Evolutionary conservation across 2,888 invertebrate genomes (phyloP).

Genomic region (Troides helena): DNA sequence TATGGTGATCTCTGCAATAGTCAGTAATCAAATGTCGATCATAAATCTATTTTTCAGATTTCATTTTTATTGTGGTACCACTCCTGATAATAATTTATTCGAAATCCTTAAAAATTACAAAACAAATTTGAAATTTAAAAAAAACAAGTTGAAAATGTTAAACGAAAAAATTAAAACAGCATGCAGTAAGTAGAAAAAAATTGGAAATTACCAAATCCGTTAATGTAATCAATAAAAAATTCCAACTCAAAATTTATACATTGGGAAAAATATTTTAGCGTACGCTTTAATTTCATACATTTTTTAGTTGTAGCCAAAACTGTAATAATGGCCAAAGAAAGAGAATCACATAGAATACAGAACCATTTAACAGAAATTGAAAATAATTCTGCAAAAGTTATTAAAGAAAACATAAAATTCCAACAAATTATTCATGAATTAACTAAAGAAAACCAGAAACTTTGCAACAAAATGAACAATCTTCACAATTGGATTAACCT

Average conservation of each 20-base stretch:
- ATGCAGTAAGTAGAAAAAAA: constrained; percentile 47
- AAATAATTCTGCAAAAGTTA: constrained; percentile 44
- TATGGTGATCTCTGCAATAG: too few species aligned
- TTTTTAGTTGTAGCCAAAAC: constrained; percentile 53
- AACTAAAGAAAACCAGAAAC: constrained; percentile 41
- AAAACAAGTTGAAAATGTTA: constrained; percentile 45
- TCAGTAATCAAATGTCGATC: background rate
- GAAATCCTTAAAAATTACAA: constrained; percentile 44
- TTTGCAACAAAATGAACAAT: constrained; percentile 44
- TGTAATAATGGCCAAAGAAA: constrained; percentile 47
- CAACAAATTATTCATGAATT: constrained; percentile 40
- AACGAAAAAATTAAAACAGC: constrained; percentile 49
- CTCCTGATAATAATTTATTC: constrained; percentile 35
- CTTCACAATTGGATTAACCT: constrained; percentile 48
- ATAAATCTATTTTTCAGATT: constrained; percentile 38
- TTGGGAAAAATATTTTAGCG: background rate
- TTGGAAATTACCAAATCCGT: too few species aligned
- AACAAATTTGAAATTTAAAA: constrained; percentile 43
- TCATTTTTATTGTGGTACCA: constrained; percentile 29
- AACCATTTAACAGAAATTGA: constrained; percentile 41
- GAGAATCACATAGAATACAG: constrained; percentile 42
- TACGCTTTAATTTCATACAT: background rate
- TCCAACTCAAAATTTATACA: background rate
- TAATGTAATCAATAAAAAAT: too few species aligned
- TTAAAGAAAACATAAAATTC: constrained; percentile 39